Percentiles rank a stretch among this genome's conserved stretches.
Conservation (phyloP, 2,113 vertebrate genomes). For the Danio rerio region DNA sequence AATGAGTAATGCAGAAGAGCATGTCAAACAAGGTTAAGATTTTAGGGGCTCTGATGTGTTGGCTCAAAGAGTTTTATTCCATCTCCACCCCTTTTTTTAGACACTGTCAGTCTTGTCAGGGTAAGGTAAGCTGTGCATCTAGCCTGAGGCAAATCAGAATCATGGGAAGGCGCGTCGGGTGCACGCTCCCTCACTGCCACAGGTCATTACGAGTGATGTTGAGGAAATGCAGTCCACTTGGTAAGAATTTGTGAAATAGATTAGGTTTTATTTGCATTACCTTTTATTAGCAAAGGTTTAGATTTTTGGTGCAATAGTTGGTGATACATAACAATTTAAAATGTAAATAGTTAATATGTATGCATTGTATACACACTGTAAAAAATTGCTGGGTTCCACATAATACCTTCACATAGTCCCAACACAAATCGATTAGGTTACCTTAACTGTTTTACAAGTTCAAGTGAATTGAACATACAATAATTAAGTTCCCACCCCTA, state of each 20-base stretch:
- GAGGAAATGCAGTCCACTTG: background rate
- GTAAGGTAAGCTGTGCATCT: constrained; percentile 39
- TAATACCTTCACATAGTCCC: too few species aligned
- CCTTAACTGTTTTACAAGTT: too few species aligned
- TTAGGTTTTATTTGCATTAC: background rate
- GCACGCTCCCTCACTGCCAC: constrained; percentile 15
- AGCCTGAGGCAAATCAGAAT: constrained; percentile 49
- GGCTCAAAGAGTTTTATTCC: constrained; percentile 34
- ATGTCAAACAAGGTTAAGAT: constrained; percentile 10
- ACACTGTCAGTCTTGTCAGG: constrained; percentile 34
- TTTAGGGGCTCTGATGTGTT: constrained; percentile 35
- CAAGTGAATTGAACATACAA: too few species aligned
- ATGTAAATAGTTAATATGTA: too few species aligned
- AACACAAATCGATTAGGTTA: too few species aligned
- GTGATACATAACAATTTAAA: background rate
- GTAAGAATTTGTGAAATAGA: background rate
- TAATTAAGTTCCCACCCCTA: too few species aligned
- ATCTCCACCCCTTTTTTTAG: constrained; percentile 26
- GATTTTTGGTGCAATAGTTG: background rate
- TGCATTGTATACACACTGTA: too few species aligned
- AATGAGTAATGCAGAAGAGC: constrained; percentile 8
- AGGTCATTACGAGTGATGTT: constrained; percentile 8
- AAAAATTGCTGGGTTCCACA: too few species aligned
- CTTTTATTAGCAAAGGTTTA: background rate
- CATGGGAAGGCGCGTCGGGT: constrained; percentile 23